Base-by-base conservation (phyloP, 2,888 invertebrate genomes). In the Rhyacophila evoluta region DNA sequence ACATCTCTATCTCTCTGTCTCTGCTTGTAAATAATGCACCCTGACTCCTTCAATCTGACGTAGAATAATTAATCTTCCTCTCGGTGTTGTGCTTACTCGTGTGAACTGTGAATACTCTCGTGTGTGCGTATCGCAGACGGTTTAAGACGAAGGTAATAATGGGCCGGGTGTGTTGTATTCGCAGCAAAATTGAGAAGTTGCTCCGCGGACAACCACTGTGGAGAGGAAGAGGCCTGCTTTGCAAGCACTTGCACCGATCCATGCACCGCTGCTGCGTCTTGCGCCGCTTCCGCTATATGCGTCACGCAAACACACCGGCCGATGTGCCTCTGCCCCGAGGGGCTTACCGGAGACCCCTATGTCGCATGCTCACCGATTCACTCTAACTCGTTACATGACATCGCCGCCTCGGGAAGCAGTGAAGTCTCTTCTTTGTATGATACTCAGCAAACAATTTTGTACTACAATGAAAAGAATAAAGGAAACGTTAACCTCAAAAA, bases 191-290 rank as follows among this genome's bases (percentile, higher is more conserved):
- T 74, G 77, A 81, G 68, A 74, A 78, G 38, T 39, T 78, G 86
- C 87, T 85, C 86, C 86, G 80, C 87, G 87, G 94, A 95, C 85
- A 92, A 93, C 84, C 95, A 97, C 85, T 97, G 97, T 85, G 94
- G 95, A 75, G 93, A 95, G 72, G 95, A 96, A 86, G 92, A 94
- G 87, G 95, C 95, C 81, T 97, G 97, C 87, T 91, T 94, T 83
- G 93, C 94, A 85, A 93, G 94, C 82, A 93, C 93, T 87, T 97
- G 97, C 88, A 93, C 94, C 86, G 96, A 95, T 89, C 97, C 97
- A 39, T 97, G 97, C 87, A 91, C 93, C 82, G 91, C 92, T 84
- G 83, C 83, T 83, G 84, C 84, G 81, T 83, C 83, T 83, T 88
- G 88, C 84, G 85, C 85, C 81, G 84, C 84, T 83, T 85, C 85